Percentiles rank a stretch among this genome's conserved stretches.
Evolutionary conservation across 2,888 invertebrate species (phyloP).

Genomic region (Nomada goodeniana): DNA sequence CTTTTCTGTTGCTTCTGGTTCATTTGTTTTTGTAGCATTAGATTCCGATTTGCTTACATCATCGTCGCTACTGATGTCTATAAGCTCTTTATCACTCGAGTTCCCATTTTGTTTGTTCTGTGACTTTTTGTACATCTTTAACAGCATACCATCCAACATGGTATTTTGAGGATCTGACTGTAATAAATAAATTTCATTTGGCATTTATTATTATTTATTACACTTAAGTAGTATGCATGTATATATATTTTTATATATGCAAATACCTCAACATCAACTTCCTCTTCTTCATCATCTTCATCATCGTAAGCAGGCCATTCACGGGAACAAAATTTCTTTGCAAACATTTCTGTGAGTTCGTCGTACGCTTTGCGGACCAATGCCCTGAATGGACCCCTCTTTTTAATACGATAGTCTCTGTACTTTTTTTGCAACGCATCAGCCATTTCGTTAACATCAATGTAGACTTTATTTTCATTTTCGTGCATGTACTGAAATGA

Average conservation of each 20-base stretch:
- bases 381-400: slow-evolving; percentile 91
- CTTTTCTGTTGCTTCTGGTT: slow-evolving; percentile 22
- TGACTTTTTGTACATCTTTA: slow-evolving; percentile 85
- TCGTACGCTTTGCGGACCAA: slow-evolving; percentile 90
- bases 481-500: slow-evolving; percentile 90
- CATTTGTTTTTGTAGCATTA: slow-evolving; percentile 51
- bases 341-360: slow-evolving; percentile 86
- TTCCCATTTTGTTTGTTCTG: slow-evolving; percentile 79
- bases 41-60: slow-evolving; percentile 70
- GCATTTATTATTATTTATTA: slow-evolving; percentile 20
- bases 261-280: slow-evolving; percentile 80
- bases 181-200: slow-evolving; percentile 40
- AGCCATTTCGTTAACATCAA: slow-evolving; percentile 94
- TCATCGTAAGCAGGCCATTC: slow-evolving; percentile 85
- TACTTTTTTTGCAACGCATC: slow-evolving; percentile 90
- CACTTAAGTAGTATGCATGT: not conserved
- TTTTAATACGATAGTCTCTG: slow-evolving; percentile 92
- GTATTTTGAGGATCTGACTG: slow-evolving; percentile 78
- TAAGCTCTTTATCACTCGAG: slow-evolving; percentile 89
- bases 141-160: slow-evolving; percentile 83
- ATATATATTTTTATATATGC: not conserved
- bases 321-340: slow-evolving; percentile 82
- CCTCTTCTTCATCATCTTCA: slow-evolving; percentile 83
- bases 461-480: slow-evolving; percentile 91
- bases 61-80: slow-evolving; percentile 93